Base-by-base conservation (phyloP, 2,888 invertebrate genomes). In the Macaria liturata region DNA sequence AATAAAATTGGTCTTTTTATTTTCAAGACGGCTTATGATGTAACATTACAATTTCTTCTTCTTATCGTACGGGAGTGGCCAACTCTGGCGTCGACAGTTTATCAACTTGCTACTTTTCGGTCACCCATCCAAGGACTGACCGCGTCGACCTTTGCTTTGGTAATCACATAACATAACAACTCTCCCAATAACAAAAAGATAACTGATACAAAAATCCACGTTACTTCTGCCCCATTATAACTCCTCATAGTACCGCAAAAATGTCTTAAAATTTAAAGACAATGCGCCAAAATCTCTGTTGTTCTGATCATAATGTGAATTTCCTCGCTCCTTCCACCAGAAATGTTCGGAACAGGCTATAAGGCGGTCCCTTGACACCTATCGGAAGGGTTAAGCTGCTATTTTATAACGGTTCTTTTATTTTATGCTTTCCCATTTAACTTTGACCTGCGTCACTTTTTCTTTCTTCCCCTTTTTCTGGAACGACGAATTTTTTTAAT, bases 371-470 rank as follows among this genome's bases (percentile, higher is more conserved):
- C 70, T 65, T 52, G 67, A 48, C 65, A 60, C 59, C 67, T 62
- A 70, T 73, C 61, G 59, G 65, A 73, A 67, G 71, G 74, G 74
- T 74, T 74, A 64, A 68, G 65, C 67, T 55, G 49, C 57, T 61
- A 61, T 70, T 71, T 72, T 72, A 70, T 67, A 65, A 65, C 62
- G 64, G 58, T 50, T 61, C 61, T 67, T 64, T 66, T 67, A 66
- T 70, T 67, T 61, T 66, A 61, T 67, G 48, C 51, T 43, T 51
- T 46, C 53, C 59, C 59, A 60, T 60, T 60, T 43, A 60, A 60
- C 59, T 60, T 60, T 60, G 59, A 60, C 59, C 59, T 56, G 59
- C 55, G 59, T 60, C 59, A 60, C 55, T 56, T 56, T 60, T 60
- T 52, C 54, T 48, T 48, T 37, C 42, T 40, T 39, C 42, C 52